Evolutionary conservation across 2,888 invertebrate species (phyloP).

Genomic region (Caenorhabditis sinica): DNA sequence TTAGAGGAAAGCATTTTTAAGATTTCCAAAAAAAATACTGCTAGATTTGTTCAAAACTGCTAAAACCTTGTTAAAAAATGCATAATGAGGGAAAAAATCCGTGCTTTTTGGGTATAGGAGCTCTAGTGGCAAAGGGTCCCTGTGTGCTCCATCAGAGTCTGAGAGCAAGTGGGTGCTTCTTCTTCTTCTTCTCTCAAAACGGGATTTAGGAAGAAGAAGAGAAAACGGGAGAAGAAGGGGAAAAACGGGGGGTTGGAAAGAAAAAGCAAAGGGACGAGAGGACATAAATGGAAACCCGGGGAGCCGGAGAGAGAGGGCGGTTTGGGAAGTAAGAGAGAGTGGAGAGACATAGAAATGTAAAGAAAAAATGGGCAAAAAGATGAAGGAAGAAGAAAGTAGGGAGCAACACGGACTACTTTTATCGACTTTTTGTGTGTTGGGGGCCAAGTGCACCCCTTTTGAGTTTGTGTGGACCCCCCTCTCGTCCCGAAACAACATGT

Average conservation of each 20-base stretch:
- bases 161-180: slow-evolving; percentile 13
- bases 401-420: background rate
- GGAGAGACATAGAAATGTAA: slow-evolving; percentile 7
- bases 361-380: background rate
- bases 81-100: too few species aligned
- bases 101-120: too few species aligned
- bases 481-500: too few species aligned
- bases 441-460: background rate
- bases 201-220: slow-evolving; percentile 8
- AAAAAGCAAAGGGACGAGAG: background rate
- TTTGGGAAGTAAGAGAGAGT: slow-evolving; percentile 12
- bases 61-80: too few species aligned
- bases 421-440: slow-evolving; percentile 1
- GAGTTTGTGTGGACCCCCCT: too few species aligned
- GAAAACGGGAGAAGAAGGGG: background rate
- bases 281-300: background rate
- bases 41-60: too few species aligned
- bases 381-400: background rate
- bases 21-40: too few species aligned
- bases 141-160: slow-evolving; percentile 7
- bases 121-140: background rate
- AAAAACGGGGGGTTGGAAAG: background rate
- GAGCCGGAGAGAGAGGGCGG: background rate
- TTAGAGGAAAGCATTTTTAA: too few species aligned
- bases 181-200: slow-evolving; percentile 14